Conservation (phyloP, 1,140 invertebrate genomes). For the Musca vetustissima region DNA sequence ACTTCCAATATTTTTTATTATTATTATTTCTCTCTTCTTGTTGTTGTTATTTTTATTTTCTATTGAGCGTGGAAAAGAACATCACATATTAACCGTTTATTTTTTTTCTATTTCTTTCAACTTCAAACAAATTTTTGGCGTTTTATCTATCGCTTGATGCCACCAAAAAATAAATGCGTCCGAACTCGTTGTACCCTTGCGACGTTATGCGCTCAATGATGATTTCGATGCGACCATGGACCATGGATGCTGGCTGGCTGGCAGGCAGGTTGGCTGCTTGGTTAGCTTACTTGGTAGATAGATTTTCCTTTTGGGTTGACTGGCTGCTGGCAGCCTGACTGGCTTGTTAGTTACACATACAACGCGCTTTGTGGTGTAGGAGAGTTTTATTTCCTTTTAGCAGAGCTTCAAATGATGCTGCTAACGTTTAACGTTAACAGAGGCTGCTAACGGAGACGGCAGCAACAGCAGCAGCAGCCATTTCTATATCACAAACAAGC, state of each 20-base stretch:
- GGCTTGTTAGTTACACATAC: not conserved
- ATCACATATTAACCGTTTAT: not conserved
- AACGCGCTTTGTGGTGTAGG: slow-evolving; percentile 6
- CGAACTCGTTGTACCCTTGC: slow-evolving; percentile 54
- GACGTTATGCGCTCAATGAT: slow-evolving; percentile 54
- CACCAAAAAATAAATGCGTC: slow-evolving; percentile 39
- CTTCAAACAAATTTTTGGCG: not conserved
- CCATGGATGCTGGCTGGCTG: slow-evolving; percentile 29
- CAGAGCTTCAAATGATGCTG: too few relatives aligned
- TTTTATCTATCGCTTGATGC: slow-evolving; percentile 8
- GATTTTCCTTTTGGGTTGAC: too few relatives aligned
- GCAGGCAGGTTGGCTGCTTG: too few relatives aligned
- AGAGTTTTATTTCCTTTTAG: not conserved
- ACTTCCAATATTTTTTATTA: too few relatives aligned
- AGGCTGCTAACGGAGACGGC: too few relatives aligned
- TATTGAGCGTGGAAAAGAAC: not conserved
- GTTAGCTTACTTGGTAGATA: too few relatives aligned
- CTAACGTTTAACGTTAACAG: too few relatives aligned
- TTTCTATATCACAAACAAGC: too few relatives aligned
- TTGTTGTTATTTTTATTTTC: not conserved
- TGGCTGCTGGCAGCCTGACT: not conserved
- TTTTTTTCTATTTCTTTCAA: slow-evolving; percentile 8
- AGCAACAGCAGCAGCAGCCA: too few relatives aligned
- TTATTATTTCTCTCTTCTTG: not conserved
- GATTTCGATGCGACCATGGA: slow-evolving; percentile 54